These are phyloP conservation scores for Lacerta agilis DNA, from an alignment of 2,797 vertebrate genomes.

Conservation along the genomic window DNA sequence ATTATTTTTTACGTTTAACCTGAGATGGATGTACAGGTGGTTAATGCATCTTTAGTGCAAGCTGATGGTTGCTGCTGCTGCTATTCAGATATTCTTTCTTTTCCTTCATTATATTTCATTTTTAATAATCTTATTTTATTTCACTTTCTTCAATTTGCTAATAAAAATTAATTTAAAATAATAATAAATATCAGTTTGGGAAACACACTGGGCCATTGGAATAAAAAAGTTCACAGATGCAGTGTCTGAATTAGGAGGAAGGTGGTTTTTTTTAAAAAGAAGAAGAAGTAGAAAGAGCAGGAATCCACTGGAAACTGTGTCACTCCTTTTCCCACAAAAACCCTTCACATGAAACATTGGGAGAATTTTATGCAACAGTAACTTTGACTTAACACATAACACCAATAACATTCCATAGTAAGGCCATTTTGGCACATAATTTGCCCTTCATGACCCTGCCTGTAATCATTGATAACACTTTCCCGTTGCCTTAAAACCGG, in stretches of 20 bases:
- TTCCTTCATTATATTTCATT: too few relatives aligned
- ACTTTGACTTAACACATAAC: slow-evolving; percentile 63
- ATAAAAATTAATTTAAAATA: too few relatives aligned
- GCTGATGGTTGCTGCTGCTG: too few relatives aligned
- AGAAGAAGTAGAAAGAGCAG: neutral
- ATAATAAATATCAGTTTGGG: neutral
- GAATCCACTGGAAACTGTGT: slow-evolving; percentile 25
- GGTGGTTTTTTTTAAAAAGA: rapidly evolving
- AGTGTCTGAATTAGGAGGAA: neutral
- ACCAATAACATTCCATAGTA: slow-evolving; percentile 55
- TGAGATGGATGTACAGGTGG: too few relatives aligned
- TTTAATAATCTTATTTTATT: too few relatives aligned
- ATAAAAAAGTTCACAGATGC: rapidly evolving
- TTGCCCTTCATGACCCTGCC: slow-evolving; percentile 66
- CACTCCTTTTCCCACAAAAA: neutral
- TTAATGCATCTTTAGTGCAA: too few relatives aligned
- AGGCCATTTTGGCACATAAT: slow-evolving; percentile 69
- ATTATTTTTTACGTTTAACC: too few relatives aligned
- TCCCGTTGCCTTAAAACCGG: slow-evolving; percentile 45
- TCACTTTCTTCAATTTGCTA: too few relatives aligned
- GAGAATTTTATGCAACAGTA: slow-evolving; percentile 64
- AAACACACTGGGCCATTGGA: neutral
- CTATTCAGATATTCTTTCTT: too few relatives aligned
- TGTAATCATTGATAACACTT: slow-evolving; percentile 56
- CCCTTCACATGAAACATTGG: slow-evolving; percentile 35